These are phyloP conservation scores for Rhipidura dahli DNA, from an alignment of 2,113 vertebrate genomes.

Conservation along the genomic window DNA sequence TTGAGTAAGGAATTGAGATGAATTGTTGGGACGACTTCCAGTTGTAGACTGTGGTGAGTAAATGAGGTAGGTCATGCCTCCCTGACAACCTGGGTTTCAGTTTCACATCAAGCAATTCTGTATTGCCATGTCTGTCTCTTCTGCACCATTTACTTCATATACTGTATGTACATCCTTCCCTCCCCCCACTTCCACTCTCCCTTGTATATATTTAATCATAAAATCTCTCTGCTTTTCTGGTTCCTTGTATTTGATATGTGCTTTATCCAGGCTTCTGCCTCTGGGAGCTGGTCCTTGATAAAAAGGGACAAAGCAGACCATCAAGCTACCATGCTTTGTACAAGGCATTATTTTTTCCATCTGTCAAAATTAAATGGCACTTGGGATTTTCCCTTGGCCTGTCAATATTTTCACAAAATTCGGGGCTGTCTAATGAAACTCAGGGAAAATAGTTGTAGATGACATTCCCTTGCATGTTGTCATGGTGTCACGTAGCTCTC, in stretches of 20 bases:
- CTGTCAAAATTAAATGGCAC: conserved; percentile 11
- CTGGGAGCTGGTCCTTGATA: not conserved
- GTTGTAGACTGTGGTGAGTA: not conserved
- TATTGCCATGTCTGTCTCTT: not conserved
- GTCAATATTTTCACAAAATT: not conserved
- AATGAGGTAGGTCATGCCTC: conserved; percentile 44
- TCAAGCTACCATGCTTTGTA: not conserved
- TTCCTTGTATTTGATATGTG: not conserved
- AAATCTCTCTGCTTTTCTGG: not conserved
- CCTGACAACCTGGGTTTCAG: conserved; percentile 1
- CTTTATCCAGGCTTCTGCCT: conserved; percentile 7
- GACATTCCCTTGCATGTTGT: not conserved
- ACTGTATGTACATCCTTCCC: not conserved
- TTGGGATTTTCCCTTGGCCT: not conserved
- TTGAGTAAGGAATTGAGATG: conserved; percentile 52
- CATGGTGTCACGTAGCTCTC: not conserved
- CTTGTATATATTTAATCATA: conserved; percentile 35
- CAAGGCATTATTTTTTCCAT: not conserved
- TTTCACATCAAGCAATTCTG: conserved; percentile 33
- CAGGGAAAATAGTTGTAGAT: not conserved
- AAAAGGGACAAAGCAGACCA: conserved; percentile 3
- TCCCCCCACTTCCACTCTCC: not conserved
- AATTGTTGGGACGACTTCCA: conserved; percentile 47
- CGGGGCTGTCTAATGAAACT: not conserved
- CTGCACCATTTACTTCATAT: conserved; percentile 36